These are phyloP conservation scores for Diadumene lineata DNA, from an alignment of 92 coral and sea anemone genomes.

Conservation along the genomic window DNA sequence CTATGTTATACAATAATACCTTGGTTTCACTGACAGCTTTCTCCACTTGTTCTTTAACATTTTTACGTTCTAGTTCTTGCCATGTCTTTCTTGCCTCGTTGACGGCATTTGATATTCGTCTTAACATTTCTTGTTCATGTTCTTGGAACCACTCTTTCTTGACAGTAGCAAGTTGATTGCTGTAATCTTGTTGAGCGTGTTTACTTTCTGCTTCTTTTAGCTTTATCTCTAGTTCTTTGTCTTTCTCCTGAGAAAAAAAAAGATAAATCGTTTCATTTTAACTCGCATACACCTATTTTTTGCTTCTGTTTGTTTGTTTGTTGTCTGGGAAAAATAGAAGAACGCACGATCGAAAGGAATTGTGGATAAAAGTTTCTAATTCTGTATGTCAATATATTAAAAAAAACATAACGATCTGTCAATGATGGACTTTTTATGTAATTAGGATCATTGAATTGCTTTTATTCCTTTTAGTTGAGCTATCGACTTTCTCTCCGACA, in stretches of 20 bases:
- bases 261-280: not conserved
- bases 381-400: no score
- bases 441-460: no score
- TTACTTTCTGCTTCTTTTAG: slow-evolving; percentile 60
- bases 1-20: slow-evolving; percentile 17
- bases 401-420: no score
- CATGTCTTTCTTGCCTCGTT: slow-evolving; percentile 59
- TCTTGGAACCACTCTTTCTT: slow-evolving; percentile 49
- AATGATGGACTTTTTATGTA: no score
- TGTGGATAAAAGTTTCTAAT: no score
- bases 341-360: no score
- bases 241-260: slow-evolving; percentile 41
- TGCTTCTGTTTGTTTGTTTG: no score
- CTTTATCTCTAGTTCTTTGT: slow-evolving; percentile 46
- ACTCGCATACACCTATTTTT: no score
- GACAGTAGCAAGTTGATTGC: slow-evolving; percentile 45
- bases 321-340: no score
- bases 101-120: slow-evolving; percentile 52
- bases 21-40: slow-evolving; percentile 27
- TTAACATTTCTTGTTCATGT: slow-evolving; percentile 33
- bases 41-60: slow-evolving; percentile 40
- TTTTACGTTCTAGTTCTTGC: slow-evolving; percentile 59
- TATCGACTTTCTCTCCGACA: no score
- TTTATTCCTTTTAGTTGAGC: no score
- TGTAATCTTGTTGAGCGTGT: slow-evolving; percentile 42